A percentile compares a stretch with the other conserved stretches of the same genome.
These are phyloP conservation scores for Poeciliopsis retropinna DNA, from an alignment of 2,113 vertebrate genomes.

Conservation along the genomic window DNA sequence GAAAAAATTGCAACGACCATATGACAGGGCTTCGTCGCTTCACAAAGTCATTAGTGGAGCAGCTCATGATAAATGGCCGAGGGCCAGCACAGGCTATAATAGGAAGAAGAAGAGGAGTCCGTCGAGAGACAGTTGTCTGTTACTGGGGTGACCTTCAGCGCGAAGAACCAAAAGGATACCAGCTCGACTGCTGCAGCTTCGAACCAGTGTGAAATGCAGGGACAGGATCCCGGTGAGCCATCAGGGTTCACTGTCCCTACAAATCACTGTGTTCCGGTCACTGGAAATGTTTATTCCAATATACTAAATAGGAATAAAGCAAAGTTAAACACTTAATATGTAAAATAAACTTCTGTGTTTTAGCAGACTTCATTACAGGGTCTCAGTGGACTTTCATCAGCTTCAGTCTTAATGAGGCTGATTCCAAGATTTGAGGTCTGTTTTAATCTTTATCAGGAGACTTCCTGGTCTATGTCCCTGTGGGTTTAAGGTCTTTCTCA, in stretches of 20 bases:
- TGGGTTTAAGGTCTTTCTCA: background rate
- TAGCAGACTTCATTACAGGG: too few relatives aligned
- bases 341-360: background rate
- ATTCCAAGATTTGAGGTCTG: background rate
- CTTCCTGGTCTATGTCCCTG: background rate
- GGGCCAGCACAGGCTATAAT: slow-evolving; percentile 49
- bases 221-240: background rate
- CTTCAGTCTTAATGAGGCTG: background rate
- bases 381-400: background rate
- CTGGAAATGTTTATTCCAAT: background rate
- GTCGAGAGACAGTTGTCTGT: slow-evolving; percentile 39
- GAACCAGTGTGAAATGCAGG: slow-evolving; percentile 6
- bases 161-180: slow-evolving; percentile 22
- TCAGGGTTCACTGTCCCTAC: background rate
- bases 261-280: background rate
- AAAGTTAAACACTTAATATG: background rate
- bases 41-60: slow-evolving; percentile 53
- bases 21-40: slow-evolving; percentile 35
- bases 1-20: background rate
- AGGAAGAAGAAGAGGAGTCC: slow-evolving; percentile 42
- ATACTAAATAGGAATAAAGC: background rate
- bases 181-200: slow-evolving; percentile 9
- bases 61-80: slow-evolving; percentile 56
- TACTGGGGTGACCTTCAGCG: slow-evolving; percentile 60
- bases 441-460: background rate